Evolutionary conservation across 2,797 vertebrate genomes (phyloP), one percentile per base, ranked within the genome.

Genomic region (Enteromius viviparus): DNA sequence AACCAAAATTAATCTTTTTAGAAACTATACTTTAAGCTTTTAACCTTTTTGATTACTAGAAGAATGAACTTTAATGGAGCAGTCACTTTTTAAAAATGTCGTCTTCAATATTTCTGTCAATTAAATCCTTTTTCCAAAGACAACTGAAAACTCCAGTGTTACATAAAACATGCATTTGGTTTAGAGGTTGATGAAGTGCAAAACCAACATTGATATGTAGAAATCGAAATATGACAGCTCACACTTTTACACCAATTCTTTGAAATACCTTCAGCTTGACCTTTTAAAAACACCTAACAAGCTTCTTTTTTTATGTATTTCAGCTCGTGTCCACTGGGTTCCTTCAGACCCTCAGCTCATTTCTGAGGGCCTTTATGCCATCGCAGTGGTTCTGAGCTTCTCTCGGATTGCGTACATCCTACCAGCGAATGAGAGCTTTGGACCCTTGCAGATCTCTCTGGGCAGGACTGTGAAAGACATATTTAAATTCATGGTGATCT

Each of bases 401-500:
- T 98, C 96, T 17, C 95, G 97, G 84, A 98, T 99, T 40, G 97
- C 97, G 1, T 99, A 99, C 91, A 98, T 99, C 87, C 93, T 99
- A 83, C 98, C 98, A 37, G 98, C 98, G 83, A 99, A 98, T 9
- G 97, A 99, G 92, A 97, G 97, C 89, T 98, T 99, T 55, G 98
- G 98, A n/a, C 98, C 98, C 0, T 90, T 99, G 87, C 98, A 99
- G 92, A 99, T 99, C 92, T 98, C 97, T 0, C 94, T 99, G 70
- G 98, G 98, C 79, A 94, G 97, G 85, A 99, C 97, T 0, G 95
- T 99, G 6, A 99, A 99, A 92, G 98, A 99, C 88, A 98, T 98
- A 89, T 98, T 99, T 91, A 98, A 99, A 89, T 99, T 99, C 89
- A 97, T 99, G 97, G 97, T 99, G 88, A 97, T 99, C 91, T 99